These are phyloP conservation scores for Cephus cinctus DNA, from an alignment of 1,140 invertebrate genomes.

Conservation along the genomic window DNA sequence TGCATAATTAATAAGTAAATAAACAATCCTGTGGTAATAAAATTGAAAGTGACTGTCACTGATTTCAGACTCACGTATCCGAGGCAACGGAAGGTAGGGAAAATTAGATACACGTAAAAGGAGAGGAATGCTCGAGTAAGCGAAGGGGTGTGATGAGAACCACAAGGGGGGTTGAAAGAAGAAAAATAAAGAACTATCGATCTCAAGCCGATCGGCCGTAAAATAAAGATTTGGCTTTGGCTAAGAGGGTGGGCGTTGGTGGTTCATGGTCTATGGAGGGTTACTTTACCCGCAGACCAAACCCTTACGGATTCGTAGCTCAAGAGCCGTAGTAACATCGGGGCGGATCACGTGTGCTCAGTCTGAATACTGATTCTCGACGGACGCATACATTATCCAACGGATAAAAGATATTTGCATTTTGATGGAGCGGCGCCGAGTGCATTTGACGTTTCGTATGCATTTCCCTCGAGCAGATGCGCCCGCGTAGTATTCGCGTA, in stretches of 20 bases:
- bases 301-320: background rate
- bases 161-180: too few relatives aligned
- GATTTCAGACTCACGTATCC: too few relatives aligned
- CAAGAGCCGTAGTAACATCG: conserved; percentile 16
- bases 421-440: conserved; percentile 46
- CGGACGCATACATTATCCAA: conserved; percentile 43
- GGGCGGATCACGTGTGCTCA: conserved; percentile 36
- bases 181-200: too few relatives aligned
- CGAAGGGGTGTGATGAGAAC: too few relatives aligned
- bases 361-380: conserved; percentile 46
- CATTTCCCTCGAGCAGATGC: conserved; percentile 27
- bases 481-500: background rate
- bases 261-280: conserved; percentile 18
- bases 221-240: conserved; percentile 36
- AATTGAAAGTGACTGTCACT: too few relatives aligned
- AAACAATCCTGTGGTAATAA: too few relatives aligned
- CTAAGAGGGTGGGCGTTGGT: conserved; percentile 1
- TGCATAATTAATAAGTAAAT: background rate
- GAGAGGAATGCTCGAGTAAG: too few relatives aligned
- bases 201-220: conserved; percentile 26
- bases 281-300: conserved; percentile 19
- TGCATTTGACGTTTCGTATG: conserved; percentile 48
- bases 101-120: too few relatives aligned
- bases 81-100: too few relatives aligned
- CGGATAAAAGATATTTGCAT: conserved; percentile 49